phyloP scores from a whole-genome alignment of 2,113 vertebrate genomes.

The Prunella fulvescens region DNA sequence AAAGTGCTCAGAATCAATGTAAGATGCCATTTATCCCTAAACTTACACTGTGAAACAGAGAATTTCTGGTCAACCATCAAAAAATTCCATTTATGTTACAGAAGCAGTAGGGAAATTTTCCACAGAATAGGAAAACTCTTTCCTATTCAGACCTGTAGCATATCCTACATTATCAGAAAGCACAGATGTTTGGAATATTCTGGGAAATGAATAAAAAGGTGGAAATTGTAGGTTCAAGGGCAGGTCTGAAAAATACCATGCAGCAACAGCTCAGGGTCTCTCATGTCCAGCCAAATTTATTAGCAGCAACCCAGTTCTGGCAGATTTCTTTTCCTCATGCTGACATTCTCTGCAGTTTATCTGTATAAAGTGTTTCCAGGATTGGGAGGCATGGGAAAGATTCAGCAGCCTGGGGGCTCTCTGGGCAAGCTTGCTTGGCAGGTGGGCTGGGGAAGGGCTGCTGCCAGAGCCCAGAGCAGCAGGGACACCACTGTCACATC shows the following conservation, averaged over 20 bases:
- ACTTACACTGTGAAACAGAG: not conserved
- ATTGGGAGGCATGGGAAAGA: not conserved
- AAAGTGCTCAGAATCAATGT: not conserved
- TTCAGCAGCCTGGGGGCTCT: not conserved
- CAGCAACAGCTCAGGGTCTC: not conserved
- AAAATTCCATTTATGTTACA: not conserved
- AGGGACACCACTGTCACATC: fast-evolving
- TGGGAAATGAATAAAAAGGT: not conserved
- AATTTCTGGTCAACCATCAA: not conserved
- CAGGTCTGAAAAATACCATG: not conserved
- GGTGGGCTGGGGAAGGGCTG: not conserved
- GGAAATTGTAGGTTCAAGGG: not conserved
- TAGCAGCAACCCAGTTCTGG: not conserved
- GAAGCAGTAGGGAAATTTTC: not conserved
- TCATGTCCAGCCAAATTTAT: not conserved
- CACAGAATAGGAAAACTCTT: not conserved
- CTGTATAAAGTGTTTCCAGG: not conserved
- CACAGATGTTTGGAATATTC: not conserved
- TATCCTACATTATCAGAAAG: not conserved
- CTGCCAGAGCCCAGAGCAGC: fast-evolving
- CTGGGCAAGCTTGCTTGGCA: fast-evolving
- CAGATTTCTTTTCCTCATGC: not conserved
- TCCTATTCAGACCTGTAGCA: not conserved
- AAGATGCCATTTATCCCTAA: not conserved
- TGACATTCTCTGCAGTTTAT: not conserved